phyloP scores from a whole-genome alignment of 2,888 invertebrate genomes.

The Linnaemya tessellans region DNA sequence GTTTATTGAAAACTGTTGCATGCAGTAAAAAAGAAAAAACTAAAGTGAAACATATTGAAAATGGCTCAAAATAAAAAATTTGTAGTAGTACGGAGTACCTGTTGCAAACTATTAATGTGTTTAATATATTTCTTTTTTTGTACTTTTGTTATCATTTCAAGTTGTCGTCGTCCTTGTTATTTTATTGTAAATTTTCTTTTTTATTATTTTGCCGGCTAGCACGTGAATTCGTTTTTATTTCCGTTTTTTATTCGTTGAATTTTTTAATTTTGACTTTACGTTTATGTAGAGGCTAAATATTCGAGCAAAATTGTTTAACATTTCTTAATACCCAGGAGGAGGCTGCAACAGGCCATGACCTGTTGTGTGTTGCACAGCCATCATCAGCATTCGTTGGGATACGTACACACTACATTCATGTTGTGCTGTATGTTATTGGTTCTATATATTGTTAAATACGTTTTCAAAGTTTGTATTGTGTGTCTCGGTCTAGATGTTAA shows the following conservation, averaged over 20 bases:
- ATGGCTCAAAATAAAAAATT: conserved; percentile 29
- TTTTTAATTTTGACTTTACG: conserved; percentile 35
- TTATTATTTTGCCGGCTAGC: conserved; percentile 43
- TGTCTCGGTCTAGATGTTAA: not conserved
- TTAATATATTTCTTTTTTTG: conserved; percentile 40
- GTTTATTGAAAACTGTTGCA: conserved; percentile 68
- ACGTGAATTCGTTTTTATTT: conserved; percentile 61
- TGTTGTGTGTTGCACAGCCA: conserved; percentile 56
- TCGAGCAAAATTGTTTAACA: conserved; percentile 67
- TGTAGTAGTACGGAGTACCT: conserved; percentile 60
- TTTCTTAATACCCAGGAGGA: conserved; percentile 66
- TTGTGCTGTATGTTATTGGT: conserved; percentile 70
- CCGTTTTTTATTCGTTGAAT: conserved; percentile 25
- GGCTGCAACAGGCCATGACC: conserved; percentile 69
- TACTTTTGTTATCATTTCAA: conserved; percentile 16
- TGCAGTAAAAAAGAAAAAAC: not conserved
- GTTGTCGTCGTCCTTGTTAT: conserved; percentile 66
- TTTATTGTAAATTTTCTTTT: conserved; percentile 35
- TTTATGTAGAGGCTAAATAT: conserved; percentile 57
- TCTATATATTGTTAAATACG: conserved; percentile 67
- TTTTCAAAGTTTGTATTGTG: conserved; percentile 49
- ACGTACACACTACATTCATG: conserved; percentile 48
- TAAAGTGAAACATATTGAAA: conserved; percentile 15
- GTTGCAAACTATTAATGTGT: conserved; percentile 59
- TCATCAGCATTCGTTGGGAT: conserved; percentile 29